Evolutionary conservation across 2,797 vertebrate genomes (phyloP), one percentile per base, ranked within the genome.

Genomic region (Miichthys miiuy): DNA sequence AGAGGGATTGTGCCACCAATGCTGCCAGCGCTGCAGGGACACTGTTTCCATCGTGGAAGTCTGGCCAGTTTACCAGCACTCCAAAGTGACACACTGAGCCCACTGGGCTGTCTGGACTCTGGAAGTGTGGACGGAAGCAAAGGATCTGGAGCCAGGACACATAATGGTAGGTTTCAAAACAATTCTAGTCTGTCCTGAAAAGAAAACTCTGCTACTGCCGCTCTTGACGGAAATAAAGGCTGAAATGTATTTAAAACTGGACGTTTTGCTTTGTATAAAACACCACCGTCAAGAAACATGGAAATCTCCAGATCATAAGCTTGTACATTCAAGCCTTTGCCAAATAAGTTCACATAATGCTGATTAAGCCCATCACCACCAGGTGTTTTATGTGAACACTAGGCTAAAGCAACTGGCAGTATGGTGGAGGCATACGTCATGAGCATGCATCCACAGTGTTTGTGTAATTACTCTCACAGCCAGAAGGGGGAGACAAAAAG

Each of bases 121-220:
- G 91, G 87, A 0, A 92, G 78, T 14, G 46, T 87, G 72, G 96
- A 97, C n/a, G 93, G 86, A 25, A 76, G 85, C 86, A 85, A 84
- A 87, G 90, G 79, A 62, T 27, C 93, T 14, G 90, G 90, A 66
- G 78, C 92, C 80, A 94, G 96, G 27, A 90, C 95, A 0, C 93
- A 96, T 44, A 96, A 97, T 27, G 97, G 97, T 99, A 96, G 17
- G 84, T 79, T 16, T 16, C 0, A 5, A 1, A 46, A 8, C 0
- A 42, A 16, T 0, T 18, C 0, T 0, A 7, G 5, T 3, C 7
- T 10, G 21, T 55, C 52, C 13, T 18, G 23, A 1, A 57, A 65
- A 2, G 18, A 0, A 5, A 8, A 30, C 27, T 27, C 27, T 38
- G 21, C 7, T 4, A 4, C 13, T 60, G 11, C 13, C 52, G 30